Evolutionary conservation across 2,797 vertebrate species (phyloP).

Genomic region (Argya squamiceps): DNA sequence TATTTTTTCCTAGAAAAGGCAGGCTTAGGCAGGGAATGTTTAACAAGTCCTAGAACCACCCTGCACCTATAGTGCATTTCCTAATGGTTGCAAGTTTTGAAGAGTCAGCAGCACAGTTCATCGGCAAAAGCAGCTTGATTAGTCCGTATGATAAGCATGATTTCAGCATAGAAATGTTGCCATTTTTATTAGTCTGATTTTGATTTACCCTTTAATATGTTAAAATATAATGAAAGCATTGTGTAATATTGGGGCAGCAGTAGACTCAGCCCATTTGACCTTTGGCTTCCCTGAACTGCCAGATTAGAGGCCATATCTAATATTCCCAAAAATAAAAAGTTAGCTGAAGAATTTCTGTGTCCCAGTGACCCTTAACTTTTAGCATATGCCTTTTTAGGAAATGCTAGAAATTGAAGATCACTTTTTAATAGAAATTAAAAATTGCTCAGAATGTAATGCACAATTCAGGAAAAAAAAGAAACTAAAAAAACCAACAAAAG

Average conservation of each 20-base stretch:
- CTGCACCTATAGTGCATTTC: neutral
- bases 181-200: neutral
- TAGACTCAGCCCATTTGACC: neutral
- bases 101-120: neutral
- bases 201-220: neutral
- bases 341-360: neutral
- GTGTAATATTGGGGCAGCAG: neutral
- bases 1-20: neutral
- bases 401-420: neutral
- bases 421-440: neutral
- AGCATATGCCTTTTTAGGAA: neutral
- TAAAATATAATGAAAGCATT: slow-evolving; percentile 22
- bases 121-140: neutral
- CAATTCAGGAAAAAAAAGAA: neutral
- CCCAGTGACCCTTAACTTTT: neutral
- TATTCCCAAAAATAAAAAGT: neutral
- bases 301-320: neutral
- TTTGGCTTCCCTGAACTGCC: neutral
- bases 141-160: neutral
- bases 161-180: neutral
- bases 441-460: neutral
- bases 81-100: neutral
- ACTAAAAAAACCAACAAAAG: accelerated
- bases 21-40: neutral
- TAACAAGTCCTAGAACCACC: neutral